Base-by-base conservation (phyloP, 1,140 invertebrate genomes). In the Mylabris phalerata region DNA sequence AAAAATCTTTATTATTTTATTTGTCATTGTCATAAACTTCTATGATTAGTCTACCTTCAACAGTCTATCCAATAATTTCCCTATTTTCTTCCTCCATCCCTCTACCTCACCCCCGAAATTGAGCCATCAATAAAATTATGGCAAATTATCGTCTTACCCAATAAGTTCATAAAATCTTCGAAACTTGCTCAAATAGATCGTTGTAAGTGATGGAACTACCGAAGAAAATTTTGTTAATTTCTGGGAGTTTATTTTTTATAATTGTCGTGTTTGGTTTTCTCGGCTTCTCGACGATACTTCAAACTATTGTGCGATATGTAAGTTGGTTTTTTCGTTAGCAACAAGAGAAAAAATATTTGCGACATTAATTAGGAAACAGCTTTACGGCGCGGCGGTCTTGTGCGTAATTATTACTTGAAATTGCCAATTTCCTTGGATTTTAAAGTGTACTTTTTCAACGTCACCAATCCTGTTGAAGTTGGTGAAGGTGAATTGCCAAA, bases 391-490 rank as follows among this genome's bases (percentile, higher is more conserved):
- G 78, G 77, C 9, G 74, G 73, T 4, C 75, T 78, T 25, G 71
- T 77, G 39, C 75, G 74, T 19, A 74, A 78, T 43, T 72, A 76
- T 46, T 83, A 80, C 73, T 63, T 75, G 13, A 75, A 76, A 40
- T 57, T 79, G 46, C 82, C 82, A 0, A 73, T 82, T 54, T 75
- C 80, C 4, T 64, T 84, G 5, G 74, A 73, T 40, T 82, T 82
- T 56, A 83, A 84, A 71, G 78, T 88, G 26, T 88, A 84, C 64
- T 76, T 90, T 55, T 90, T 89, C 68, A 85, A 89, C 68, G 72
- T 89, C 0, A 83, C 80, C 5, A 90, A 90, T 77, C 77, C 80
- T 0, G 69, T 76, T 0, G 83, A 83, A 65, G 79, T 89, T 32
- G 47, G 54, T 26, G 63, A 64, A 46, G 68, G 68, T 9, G 62